Percentiles rank a stretch among this genome's conserved stretches.
These are phyloP conservation scores for Acholoe squamosa DNA, from an alignment of 2,888 invertebrate genomes.

Conservation along the genomic window DNA sequence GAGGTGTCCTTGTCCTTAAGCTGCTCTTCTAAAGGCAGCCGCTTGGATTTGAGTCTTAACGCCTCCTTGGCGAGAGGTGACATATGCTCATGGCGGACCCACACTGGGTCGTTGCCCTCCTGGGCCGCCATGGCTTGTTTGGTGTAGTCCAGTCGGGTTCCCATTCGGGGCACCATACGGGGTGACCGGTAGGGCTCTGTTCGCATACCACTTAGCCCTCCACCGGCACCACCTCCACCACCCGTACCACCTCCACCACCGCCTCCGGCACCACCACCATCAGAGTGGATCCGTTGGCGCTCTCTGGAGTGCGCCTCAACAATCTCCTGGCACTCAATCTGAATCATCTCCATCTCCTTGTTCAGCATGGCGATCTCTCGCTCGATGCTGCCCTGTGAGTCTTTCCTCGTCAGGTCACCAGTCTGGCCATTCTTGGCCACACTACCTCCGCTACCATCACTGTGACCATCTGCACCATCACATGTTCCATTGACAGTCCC, in stretches of 20 bases:
- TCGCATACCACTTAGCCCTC: conserved; percentile 56
- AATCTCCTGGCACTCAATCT: conserved; percentile 85
- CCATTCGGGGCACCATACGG: conserved; percentile 81
- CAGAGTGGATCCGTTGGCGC: conserved; percentile 68
- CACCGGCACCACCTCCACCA: neutral
- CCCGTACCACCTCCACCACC: conserved; percentile 62
- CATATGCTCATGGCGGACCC: conserved; percentile 62
- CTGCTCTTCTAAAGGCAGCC: conserved; percentile 68
- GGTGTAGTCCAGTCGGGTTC: conserved; percentile 79
- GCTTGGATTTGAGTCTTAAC: conserved; percentile 61
- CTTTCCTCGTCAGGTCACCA: conserved; percentile 70
- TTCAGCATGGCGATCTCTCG: conserved; percentile 86
- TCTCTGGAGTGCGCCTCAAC: conserved; percentile 82
- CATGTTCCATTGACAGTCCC: neutral
- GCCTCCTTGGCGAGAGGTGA: conserved; percentile 58
- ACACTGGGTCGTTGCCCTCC: conserved; percentile 59
- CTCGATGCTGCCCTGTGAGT: conserved; percentile 83
- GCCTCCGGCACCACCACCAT: conserved; percentile 62
- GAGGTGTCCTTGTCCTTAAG: conserved; percentile 86
- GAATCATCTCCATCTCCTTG: conserved; percentile 86
- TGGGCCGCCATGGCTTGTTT: conserved; percentile 69
- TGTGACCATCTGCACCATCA: neutral
- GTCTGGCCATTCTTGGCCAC: neutral
- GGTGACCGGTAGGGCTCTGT: conserved; percentile 74
- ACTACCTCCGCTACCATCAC: neutral